These are phyloP conservation scores for Zalophus californianus DNA, from an alignment of 2,797 vertebrate species.

Conservation along the genomic window DNA sequence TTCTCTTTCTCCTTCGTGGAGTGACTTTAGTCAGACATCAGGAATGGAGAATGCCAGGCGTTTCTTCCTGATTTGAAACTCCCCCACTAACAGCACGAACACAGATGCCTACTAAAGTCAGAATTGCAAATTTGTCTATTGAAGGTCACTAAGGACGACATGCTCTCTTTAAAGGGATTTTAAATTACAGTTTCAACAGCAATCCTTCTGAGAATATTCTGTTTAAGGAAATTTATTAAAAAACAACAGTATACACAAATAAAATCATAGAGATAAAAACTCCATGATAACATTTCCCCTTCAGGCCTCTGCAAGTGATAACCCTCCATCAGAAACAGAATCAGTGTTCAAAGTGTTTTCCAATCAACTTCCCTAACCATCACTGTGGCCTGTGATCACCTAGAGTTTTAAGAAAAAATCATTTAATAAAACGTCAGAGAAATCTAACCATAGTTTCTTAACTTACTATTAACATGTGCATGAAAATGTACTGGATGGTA, in stretches of 20 bases:
- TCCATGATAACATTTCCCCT: background rate
- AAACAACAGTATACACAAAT: constrained; percentile 12
- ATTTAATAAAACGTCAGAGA: background rate
- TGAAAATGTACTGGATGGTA: background rate
- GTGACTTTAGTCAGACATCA: background rate
- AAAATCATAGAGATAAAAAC: background rate
- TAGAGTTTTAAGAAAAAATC: background rate
- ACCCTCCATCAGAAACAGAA: background rate
- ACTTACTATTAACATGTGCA: background rate
- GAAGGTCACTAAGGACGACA: constrained; percentile 18
- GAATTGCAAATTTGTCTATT: background rate
- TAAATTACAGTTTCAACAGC: constrained; percentile 8
- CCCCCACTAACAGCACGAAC: background rate
- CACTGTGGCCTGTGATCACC: background rate
- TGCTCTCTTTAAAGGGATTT: background rate
- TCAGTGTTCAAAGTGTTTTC: background rate
- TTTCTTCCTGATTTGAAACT: background rate
- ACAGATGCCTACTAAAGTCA: background rate
- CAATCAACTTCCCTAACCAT: background rate
- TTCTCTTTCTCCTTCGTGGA: background rate
- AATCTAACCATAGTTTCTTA: background rate
- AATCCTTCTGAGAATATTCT: background rate
- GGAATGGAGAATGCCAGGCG: background rate
- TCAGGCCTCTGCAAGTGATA: background rate
- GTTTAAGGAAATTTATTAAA: constrained; percentile 42